Evolutionary conservation across 2,113 vertebrate genomes (phyloP).

Genomic region (Ctenomys sociabilis): DNA sequence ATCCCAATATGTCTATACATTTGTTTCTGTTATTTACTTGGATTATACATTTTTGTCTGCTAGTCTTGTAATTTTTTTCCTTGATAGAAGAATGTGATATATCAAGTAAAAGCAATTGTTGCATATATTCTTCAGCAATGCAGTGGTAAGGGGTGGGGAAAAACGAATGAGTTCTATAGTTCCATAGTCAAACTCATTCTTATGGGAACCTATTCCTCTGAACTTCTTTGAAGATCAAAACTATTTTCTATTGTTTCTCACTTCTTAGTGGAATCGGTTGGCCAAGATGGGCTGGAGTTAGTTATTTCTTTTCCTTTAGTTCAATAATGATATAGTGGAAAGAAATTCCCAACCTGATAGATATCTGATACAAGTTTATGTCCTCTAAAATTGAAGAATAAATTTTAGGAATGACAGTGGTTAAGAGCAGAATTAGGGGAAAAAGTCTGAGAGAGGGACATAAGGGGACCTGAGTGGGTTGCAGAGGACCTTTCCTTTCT

Average conservation of each 20-base stretch:
- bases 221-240: neutral
- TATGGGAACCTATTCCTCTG: neutral
- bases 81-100: neutral
- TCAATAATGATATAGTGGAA: too few species aligned
- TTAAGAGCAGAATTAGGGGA: too few species aligned
- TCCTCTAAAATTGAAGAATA: too few species aligned
- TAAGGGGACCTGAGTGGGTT: too few species aligned
- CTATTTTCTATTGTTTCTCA: neutral
- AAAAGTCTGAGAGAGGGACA: too few species aligned
- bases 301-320: neutral
- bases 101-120: neutral
- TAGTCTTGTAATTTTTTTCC: neutral
- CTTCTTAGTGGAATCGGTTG: neutral
- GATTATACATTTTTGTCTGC: neutral
- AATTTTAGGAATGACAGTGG: too few species aligned
- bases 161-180: neutral
- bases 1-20: neutral
- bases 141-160: neutral
- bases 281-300: neutral
- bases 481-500: too few species aligned
- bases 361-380: too few species aligned
- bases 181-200: neutral
- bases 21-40: neutral
- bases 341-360: too few species aligned
- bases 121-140: neutral